Conservation (phyloP, 23 tunicate genomes). For the Clavelina lepadiformis region DNA sequence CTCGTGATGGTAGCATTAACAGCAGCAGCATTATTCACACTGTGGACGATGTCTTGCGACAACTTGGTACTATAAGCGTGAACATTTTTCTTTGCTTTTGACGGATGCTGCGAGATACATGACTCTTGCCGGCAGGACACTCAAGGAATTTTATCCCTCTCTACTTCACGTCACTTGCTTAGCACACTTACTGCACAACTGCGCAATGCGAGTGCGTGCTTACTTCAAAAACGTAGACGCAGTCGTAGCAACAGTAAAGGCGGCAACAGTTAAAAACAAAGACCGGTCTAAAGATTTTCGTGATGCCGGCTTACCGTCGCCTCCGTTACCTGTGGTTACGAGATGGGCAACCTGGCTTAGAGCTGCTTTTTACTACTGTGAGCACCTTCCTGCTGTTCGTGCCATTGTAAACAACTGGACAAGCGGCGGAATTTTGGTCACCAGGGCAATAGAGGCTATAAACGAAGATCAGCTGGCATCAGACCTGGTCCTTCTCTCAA, state of each 20-base stretch:
- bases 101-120: conserved; percentile 5
- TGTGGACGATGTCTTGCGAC: neutral
- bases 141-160: conserved; percentile 1
- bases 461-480: neutral
- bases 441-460: conserved; percentile 3
- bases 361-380: neutral
- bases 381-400: conserved; percentile 3
- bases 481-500: neutral
- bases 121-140: neutral
- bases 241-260: conserved; percentile 6
- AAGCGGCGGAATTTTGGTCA: neutral
- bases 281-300: neutral
- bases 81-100: neutral
- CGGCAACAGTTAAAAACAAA: neutral
- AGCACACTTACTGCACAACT: conserved; percentile 2
- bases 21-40: conserved; percentile 1
- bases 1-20: conserved; percentile 8
- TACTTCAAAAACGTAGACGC: neutral
- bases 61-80: too few relatives aligned
- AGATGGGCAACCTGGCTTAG: conserved; percentile 6
- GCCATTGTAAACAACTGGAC: conserved; percentile 5
- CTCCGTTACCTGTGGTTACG: conserved; percentile 7
- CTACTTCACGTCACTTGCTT: neutral
- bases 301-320: conserved; percentile 4
- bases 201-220: conserved; percentile 11